Conservation (phyloP, 2,113 vertebrate genomes). For the Microcebus jonahi region DNA sequence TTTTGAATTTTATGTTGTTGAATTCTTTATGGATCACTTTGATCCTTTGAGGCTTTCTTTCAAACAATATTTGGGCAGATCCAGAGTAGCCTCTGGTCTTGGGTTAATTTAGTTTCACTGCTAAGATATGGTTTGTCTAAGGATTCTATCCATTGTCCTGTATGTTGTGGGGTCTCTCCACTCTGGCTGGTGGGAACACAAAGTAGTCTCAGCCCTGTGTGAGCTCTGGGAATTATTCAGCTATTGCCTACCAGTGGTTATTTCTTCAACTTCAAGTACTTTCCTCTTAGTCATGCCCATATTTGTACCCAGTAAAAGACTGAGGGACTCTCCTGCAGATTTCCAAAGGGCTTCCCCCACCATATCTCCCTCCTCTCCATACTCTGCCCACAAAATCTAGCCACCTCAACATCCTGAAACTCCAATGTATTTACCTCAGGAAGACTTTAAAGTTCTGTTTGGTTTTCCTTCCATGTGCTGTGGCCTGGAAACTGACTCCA, state of each 20-base stretch:
- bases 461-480: neutral
- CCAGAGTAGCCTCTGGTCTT: neutral
- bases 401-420: neutral
- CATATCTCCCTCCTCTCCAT: neutral
- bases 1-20: constrained; percentile 31
- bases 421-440: neutral
- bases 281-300: neutral
- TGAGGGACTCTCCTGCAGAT: neutral
- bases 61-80: neutral
- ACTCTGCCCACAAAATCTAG: neutral
- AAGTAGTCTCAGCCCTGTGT: neutral
- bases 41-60: neutral
- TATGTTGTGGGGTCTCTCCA: neutral
- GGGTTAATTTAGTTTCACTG: neutral
- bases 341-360: neutral
- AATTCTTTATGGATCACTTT: neutral
- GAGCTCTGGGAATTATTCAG: neutral
- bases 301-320: neutral
- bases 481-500: neutral
- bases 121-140: neutral
- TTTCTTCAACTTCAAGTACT: neutral
- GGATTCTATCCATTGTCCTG: neutral
- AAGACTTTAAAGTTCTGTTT: neutral
- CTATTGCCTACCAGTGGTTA: neutral
- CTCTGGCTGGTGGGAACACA: neutral